phyloP scores from a whole-genome alignment of 2,113 vertebrate species.

The Passer montanus region DNA sequence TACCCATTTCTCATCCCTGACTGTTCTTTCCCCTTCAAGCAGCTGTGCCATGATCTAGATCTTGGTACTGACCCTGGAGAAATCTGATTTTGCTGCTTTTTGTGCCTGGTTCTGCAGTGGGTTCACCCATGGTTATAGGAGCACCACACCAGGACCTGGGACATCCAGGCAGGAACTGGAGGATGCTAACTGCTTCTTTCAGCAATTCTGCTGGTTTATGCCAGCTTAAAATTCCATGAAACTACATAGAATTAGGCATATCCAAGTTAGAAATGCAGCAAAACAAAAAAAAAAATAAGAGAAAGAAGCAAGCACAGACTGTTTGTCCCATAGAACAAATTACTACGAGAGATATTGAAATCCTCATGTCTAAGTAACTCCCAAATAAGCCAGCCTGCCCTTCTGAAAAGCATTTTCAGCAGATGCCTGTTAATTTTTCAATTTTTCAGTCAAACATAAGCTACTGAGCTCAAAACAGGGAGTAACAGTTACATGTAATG shows the following conservation, averaged over 20 bases:
- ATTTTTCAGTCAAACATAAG: conserved; percentile 3
- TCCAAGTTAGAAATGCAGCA: background rate
- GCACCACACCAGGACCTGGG: background rate
- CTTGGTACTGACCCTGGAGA: background rate
- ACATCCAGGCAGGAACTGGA: background rate
- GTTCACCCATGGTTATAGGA: background rate
- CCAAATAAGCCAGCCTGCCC: background rate
- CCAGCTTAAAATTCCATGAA: background rate
- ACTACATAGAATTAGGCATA: background rate
- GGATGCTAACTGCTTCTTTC: background rate
- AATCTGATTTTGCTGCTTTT: background rate
- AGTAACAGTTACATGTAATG: background rate
- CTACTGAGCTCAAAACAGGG: background rate
- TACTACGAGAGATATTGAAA: background rate
- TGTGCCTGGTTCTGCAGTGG: background rate
- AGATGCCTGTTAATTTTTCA: background rate
- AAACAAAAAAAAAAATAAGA: background rate
- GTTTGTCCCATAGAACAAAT: background rate
- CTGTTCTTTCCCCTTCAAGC: background rate
- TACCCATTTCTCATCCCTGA: background rate
- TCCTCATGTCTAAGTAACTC: background rate
- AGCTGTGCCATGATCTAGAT: background rate
- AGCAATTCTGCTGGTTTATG: background rate
- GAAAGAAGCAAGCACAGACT: background rate
- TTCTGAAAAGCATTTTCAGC: background rate